These are phyloP conservation scores for Scopus umbretta DNA, from an alignment of 2,113 vertebrate genomes.

Conservation along the genomic window DNA sequence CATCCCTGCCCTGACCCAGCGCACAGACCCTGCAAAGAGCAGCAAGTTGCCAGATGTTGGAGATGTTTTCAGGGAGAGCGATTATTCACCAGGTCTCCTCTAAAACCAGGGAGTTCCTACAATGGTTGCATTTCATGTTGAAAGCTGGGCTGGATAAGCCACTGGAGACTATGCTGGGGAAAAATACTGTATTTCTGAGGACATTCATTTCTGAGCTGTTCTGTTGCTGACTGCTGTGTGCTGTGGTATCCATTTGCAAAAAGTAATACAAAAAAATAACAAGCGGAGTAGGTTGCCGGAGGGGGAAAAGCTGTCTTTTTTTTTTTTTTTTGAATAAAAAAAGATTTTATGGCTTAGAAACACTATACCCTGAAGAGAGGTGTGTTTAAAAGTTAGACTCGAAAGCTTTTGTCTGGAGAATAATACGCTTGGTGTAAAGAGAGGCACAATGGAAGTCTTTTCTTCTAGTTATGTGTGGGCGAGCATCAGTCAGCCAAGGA, in stretches of 20 bases:
- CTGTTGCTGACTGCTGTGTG: background rate
- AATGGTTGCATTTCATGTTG: background rate
- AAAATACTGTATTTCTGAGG: background rate
- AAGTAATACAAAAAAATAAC: background rate
- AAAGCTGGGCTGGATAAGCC: background rate
- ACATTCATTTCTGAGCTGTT: background rate
- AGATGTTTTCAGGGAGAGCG: background rate
- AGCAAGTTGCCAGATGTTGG: conserved; percentile 43
- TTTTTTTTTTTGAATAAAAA: background rate
- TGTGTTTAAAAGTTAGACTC: conserved; percentile 8
- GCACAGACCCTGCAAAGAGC: background rate
- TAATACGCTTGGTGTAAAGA: background rate
- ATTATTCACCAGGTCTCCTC: background rate
- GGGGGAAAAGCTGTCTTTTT: background rate
- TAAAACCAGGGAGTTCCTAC: background rate
- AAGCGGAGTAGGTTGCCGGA: background rate
- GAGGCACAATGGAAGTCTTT: conserved; percentile 8
- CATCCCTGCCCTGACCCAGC: conserved; percentile 2
- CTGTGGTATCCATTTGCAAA: background rate
- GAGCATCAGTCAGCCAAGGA: conserved; percentile 56
- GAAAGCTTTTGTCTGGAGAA: conserved; percentile 36
- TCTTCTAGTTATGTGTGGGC: conserved; percentile 42
- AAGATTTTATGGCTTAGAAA: conserved; percentile 28
- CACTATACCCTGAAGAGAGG: background rate
- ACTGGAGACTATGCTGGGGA: background rate